Base-by-base conservation (phyloP, 2,113 vertebrate species). In the Alces alces region DNA sequence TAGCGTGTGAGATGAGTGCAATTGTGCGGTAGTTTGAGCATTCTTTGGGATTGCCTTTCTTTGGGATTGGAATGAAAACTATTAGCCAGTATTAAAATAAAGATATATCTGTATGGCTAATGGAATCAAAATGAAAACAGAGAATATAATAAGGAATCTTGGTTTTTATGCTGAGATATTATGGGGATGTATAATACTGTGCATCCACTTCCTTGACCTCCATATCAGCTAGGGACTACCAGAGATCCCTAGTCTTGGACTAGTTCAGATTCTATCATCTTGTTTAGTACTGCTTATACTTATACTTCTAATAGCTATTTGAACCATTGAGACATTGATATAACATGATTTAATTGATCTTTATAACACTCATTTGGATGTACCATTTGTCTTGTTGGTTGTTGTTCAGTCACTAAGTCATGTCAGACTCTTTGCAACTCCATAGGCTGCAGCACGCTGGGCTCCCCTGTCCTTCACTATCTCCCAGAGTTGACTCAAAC, bases 71-170 rank as follows among this genome's bases (percentile, higher is more conserved):
- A 47, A 47, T 47, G 47, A 47, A 47, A 47, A 47, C 47, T 47
- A 47, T 61, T n/a, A 84, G 55, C 39, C 90, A 95, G 57, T 55
- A 93, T 39, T 61, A 73, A 90, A 95, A 93, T 27, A 90, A 93
- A 70, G 17, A 80, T 86, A 83, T 64, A 76, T 8, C 33, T 83
- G 60, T 36, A 60, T 43, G 47, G 30, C 61, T 95, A 91, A 83
- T 55, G 11, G 36, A 55, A 93, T 76, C 30, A 78, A 87, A 93
- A 27, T 83, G 33, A n/a, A 93, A 73, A 23, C 58, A 87, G 61
- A 95, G 36, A 93, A 88, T 7, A 55, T 33, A 97, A 95, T 15
- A 90, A n/a, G 39, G 6, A 88, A 91, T 30, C 78, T 21, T 64
- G 13, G 30, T 64, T 91, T 80, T 76, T 57, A 82, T 17, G 73